Evolutionary conservation across 2,888 invertebrate species (phyloP).

Genomic region (Nephrotoma flavescens): DNA sequence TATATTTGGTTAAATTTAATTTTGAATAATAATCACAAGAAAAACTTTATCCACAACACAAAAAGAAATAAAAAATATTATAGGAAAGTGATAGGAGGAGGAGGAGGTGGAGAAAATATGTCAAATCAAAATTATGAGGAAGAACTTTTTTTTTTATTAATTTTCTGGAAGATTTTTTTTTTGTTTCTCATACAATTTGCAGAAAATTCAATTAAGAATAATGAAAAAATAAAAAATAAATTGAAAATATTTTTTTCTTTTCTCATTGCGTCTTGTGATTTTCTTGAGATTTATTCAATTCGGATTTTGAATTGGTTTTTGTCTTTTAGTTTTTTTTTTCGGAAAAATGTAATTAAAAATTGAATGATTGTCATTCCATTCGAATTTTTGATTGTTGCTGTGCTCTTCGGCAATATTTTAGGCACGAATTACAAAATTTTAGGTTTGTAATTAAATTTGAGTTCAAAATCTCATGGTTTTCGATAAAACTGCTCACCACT

Average conservation of each 20-base stretch:
- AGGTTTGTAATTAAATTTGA: no score
- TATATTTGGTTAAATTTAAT: neutral
- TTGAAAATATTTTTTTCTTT: neutral
- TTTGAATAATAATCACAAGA: neutral
- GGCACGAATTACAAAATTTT: no score
- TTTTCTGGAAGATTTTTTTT: neutral
- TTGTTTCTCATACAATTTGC: neutral
- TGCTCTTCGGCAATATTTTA: neutral
- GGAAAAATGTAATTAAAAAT: neutral
- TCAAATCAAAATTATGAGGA: neutral
- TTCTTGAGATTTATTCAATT: neutral
- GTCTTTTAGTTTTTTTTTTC: neutral
- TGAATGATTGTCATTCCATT: neutral
- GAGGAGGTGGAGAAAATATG: neutral
- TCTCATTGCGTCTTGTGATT: neutral
- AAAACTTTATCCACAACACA: neutral
- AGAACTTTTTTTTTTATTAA: neutral
- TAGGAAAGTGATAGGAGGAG: neutral
- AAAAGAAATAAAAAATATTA: neutral
- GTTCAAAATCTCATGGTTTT: no score
- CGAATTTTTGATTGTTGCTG: neutral
- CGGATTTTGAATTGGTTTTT: neutral
- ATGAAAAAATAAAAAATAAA: neutral
- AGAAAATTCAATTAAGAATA: neutral
- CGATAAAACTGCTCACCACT: no score